Conservation (phyloP, 2,113 vertebrate genomes). For the Elephas maximus region DNA sequence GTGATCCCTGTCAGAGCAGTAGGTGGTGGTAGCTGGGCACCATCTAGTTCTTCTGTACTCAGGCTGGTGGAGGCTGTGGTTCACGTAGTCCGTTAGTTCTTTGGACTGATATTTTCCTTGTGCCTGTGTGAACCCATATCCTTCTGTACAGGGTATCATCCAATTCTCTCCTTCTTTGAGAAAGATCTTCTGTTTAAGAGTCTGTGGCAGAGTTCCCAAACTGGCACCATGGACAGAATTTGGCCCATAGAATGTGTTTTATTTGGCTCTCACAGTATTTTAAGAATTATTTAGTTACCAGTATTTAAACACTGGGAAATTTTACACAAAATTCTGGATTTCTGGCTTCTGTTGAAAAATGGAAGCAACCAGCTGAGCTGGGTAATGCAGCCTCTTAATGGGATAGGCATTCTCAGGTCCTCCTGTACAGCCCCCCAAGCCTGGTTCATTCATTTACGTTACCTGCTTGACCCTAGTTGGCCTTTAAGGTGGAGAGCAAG, state of each 20-base stretch:
- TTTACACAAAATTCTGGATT: conserved; percentile 7
- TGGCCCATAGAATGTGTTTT: conserved; percentile 52
- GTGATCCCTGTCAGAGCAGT: no score
- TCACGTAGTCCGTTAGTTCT: no score
- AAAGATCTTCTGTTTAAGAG: neutral
- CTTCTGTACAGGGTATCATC: neutral
- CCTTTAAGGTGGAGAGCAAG: neutral
- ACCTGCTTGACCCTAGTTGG: neutral
- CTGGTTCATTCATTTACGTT: neutral
- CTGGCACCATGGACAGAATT: neutral
- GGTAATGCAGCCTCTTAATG: neutral
- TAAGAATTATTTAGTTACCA: conserved; percentile 51
- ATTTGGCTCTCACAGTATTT: conserved; percentile 35
- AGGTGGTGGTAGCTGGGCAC: no score
- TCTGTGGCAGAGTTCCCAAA: neutral
- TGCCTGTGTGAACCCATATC: neutral
- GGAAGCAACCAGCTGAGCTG: neutral
- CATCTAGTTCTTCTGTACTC: no score
- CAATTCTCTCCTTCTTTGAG: neutral
- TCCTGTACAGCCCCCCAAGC: no score
- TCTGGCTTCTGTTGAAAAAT: conserved; percentile 34
- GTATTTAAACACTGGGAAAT: conserved; percentile 27
- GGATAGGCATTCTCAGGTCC: neutral
- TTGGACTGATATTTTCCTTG: no score
- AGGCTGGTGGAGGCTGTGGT: no score